Evolutionary conservation across 2,113 vertebrate genomes (phyloP).

Genomic region (Caloenas nicobarica): DNA sequence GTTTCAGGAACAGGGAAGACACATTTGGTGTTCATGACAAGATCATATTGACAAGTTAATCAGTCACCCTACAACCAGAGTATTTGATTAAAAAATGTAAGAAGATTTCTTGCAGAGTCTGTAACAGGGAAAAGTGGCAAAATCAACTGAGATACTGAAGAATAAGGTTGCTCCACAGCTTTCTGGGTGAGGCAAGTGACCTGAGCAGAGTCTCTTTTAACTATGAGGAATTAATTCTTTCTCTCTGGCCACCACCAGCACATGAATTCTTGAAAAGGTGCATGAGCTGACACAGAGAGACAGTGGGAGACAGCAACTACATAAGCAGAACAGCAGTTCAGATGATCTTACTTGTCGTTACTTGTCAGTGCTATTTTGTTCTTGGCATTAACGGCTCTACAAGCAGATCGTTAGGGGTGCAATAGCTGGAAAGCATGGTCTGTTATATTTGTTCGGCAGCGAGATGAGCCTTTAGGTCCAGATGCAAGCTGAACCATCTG

Average conservation of each 20-base stretch:
- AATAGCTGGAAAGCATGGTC: not conserved
- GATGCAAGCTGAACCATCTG: not conserved
- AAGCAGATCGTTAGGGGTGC: not conserved
- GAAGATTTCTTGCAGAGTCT: not conserved
- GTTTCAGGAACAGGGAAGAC: not conserved
- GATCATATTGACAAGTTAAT: not conserved
- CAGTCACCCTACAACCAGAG: not conserved
- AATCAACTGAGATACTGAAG: not conserved
- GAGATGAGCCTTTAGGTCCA: not conserved
- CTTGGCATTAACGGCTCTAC: not conserved
- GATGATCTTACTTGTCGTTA: not conserved
- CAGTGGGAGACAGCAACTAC: not conserved
- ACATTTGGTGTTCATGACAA: not conserved
- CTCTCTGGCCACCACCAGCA: not conserved
- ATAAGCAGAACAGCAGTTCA: not conserved
- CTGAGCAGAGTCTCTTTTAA: not conserved
- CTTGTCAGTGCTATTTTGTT: not conserved
- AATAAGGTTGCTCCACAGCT: not conserved
- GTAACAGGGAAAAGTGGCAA: not conserved
- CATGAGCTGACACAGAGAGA: not conserved
- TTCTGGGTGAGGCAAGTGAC: not conserved
- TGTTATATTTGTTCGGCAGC: not conserved
- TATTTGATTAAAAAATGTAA: not conserved
- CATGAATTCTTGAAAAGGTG: not conserved
- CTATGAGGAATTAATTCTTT: not conserved